Evolutionary conservation across 2,888 invertebrate genomes (phyloP).

Genomic region (Anaspis maculata): DNA sequence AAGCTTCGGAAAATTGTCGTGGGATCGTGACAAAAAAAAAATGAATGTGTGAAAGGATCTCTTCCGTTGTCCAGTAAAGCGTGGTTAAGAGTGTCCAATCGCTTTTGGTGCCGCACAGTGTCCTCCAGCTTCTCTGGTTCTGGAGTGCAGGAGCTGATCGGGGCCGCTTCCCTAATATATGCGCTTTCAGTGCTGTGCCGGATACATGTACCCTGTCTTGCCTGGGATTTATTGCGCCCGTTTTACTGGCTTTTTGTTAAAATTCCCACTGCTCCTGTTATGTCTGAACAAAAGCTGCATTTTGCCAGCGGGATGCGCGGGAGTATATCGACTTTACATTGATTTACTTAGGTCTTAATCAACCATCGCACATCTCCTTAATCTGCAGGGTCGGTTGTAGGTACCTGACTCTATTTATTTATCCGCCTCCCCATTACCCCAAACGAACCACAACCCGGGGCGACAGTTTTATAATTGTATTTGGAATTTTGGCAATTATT

Average conservation of each 20-base stretch:
- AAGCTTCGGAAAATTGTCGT: too few relatives aligned
- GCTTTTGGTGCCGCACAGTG: slow-evolving; percentile 7
- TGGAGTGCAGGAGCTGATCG: slow-evolving; percentile 18
- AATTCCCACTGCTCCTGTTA: slow-evolving; percentile 30
- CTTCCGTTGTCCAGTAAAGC: slow-evolving; percentile 10
- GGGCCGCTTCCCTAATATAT: slow-evolving; percentile 28
- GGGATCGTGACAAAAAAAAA: too few relatives aligned
- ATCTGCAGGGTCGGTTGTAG: too few relatives aligned
- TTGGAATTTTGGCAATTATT: too few relatives aligned
- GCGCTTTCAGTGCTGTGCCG: slow-evolving; percentile 30
- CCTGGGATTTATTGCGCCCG: slow-evolving; percentile 29
- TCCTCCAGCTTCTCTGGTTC: slow-evolving; percentile 5
- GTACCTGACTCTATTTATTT: slow-evolving; percentile 1
- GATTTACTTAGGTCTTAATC: slow-evolving; percentile 18
- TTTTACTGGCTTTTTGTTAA: slow-evolving; percentile 33
- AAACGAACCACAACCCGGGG: slow-evolving; percentile 2
- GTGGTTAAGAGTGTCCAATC: slow-evolving; percentile 11
- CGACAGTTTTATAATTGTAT: slow-evolving; percentile 17
- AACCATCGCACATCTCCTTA: slow-evolving; percentile 4
- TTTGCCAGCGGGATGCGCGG: slow-evolving; percentile 10
- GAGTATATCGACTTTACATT: slow-evolving; percentile 17
- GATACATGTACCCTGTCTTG: slow-evolving; percentile 34
- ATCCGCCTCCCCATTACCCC: slow-evolving; percentile 3
- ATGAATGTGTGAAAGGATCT: too few relatives aligned
- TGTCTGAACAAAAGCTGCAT: slow-evolving; percentile 27